Base-by-base conservation (phyloP, 2,888 invertebrate genomes). In the Drosophila leonis region DNA sequence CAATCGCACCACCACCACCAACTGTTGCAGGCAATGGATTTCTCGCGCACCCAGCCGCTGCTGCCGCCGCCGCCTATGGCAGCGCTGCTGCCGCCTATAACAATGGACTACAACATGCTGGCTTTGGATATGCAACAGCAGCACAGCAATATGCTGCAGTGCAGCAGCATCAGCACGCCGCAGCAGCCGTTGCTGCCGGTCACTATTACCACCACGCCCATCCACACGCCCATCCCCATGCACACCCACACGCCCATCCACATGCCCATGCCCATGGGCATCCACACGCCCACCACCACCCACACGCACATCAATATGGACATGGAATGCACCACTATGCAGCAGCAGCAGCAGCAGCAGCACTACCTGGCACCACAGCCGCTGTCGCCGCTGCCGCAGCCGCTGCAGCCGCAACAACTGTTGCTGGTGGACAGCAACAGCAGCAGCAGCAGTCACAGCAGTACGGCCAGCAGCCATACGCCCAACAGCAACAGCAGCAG, bases 351-450 rank as follows among this genome's bases (percentile, higher is more conserved):
- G 52, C 37, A 6, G 54, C 54, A 9, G 70, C 82, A 77, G 65
- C 88, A 88, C 5, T 74, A 83, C 82, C 88, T 83, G 74, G 83
- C 83, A 52, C 64, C 70, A 29, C 85, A 67, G 61, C 71, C 80
- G 87, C 92, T 94, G 94, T 94, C 94, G 93, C 95, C 94, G 91
- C 64, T 49, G 65, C 65, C 65, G 65, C 65, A 20, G 65, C 94
- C 62, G 48, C 62, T 75, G 69, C 83, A 75, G 48, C 84, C 75
- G 70, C 82, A 72, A 51, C 87, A 82, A 64, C 82, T 87, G 72
- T 78, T 87, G 75, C 73, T 67, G 54, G 76, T 83, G 83, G 78
- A 77, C 65, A 63, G 63, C 73, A 56, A 35, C 65, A 52, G 46
- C 61, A 65, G 65, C 71, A 70, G 49, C 63, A 52, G 44, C 60